Evolutionary conservation across 2,888 invertebrate species (phyloP), one percentile per base, ranked within the genome.

Genomic region (Adela reaumurella): DNA sequence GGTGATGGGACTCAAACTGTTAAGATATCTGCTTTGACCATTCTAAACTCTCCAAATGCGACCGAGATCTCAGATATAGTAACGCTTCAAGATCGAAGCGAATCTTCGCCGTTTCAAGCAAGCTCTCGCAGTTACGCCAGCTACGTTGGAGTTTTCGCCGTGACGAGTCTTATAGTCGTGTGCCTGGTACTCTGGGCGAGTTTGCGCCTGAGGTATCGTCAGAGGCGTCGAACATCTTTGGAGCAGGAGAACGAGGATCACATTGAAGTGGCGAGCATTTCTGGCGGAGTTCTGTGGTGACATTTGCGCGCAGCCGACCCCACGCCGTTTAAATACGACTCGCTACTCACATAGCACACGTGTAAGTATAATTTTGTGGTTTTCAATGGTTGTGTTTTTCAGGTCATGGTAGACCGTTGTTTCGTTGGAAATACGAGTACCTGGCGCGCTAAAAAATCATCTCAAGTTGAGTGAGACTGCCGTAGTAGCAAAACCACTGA

Each of bases 241-340:
- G 56, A 59, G 52, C 62, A 66, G 48, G 67, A 67, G 49, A 59
- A 62, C 28, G 70, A 67, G 56, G 74, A 78, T 60, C 77, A 79
- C 62, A 79, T 87, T 74, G 87, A 87, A 66, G 86, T 86, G 64
- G 71, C 79, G 49, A 79, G 77, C 67, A 80, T 80, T 59, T 84
- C 85, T 50, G 83, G 86, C 47, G 81, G 84, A 45, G 87, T 88
- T 59, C 74, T 87, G 52, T 88, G 88, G 88, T 87, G 87, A 88
- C 85, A 83, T 63, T 66, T 83, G 63, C 74, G 81, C 58, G 79
- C 79, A 69, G 73, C 77, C 70, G 78, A 76, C 68, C 73, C 77
- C 42, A 79, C 77, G 59, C 82, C 83, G 69, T 83, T 73, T 71
- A 81, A 73, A 71, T 83, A 81, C 64, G 80, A 80, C 63, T 79